A percentile compares a stretch with the other conserved stretches of the same genome.
Conservation (phyloP, 2,113 vertebrate genomes). For the Malurus melanocephalus region DNA sequence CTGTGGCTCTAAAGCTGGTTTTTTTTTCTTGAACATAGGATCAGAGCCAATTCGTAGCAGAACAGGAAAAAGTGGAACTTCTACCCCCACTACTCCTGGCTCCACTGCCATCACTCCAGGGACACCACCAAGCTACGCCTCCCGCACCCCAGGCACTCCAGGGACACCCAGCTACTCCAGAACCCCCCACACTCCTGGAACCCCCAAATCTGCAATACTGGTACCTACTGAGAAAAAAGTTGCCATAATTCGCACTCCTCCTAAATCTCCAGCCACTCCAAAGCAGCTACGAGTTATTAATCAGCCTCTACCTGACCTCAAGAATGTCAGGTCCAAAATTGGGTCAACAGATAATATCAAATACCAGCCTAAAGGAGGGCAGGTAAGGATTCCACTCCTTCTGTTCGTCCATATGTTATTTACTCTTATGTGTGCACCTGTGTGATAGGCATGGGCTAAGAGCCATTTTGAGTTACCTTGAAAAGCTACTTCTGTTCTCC, state of each 20-base stretch:
- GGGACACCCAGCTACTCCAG: slow-evolving; percentile 84
- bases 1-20: neutral
- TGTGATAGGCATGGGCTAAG: neutral
- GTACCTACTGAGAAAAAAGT: slow-evolving; percentile 93
- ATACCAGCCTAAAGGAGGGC: slow-evolving; percentile 92
- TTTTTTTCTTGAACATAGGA: slow-evolving; percentile 62
- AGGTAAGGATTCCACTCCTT: slow-evolving; percentile 74
- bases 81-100: slow-evolving; percentile 90
- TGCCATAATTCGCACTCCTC: slow-evolving; percentile 92
- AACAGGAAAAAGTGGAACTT: slow-evolving; percentile 88
- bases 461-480: neutral
- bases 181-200: slow-evolving; percentile 91
- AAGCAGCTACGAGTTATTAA: slow-evolving; percentile 90
- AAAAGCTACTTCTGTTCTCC: neutral
- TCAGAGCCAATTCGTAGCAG: slow-evolving; percentile 87
- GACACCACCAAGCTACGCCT: slow-evolving; percentile 90
- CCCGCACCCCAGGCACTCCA: slow-evolving; percentile 89
- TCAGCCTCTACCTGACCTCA: slow-evolving; percentile 91
- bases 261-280: slow-evolving; percentile 89
- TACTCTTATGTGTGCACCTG: neutral
- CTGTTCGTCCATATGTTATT: neutral
- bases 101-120: slow-evolving; percentile 91
- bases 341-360: slow-evolving; percentile 91
- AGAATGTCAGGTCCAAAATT: slow-evolving; percentile 93
- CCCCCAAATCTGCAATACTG: slow-evolving; percentile 89